Evolutionary conservation across 2,888 invertebrate species (phyloP), one percentile per base, ranked within the genome.

Genomic region (Piscicola geometra): DNA sequence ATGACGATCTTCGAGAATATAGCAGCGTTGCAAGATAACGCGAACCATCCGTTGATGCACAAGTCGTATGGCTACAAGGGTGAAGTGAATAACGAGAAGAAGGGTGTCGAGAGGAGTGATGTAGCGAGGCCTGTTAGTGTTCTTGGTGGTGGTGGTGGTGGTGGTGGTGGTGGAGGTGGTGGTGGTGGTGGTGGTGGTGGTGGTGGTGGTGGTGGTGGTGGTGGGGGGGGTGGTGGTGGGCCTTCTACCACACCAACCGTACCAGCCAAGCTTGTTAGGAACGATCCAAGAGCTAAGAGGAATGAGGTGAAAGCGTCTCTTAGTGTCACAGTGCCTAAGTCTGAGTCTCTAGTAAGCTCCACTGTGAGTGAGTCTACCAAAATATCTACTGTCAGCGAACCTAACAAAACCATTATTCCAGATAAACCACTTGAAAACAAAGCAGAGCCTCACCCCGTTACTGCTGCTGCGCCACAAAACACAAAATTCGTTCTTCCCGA

Each of bases 1-100:
- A 30, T 73, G 30, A 73, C 33, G 28, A 2, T 73, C 21, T 73
- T 73, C 35, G 73, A 73, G 64, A 47, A 73, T 36, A 73, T 73
- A 64, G 47, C 73, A 0, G 33, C 50, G 21, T 28, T 73, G n/a
- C 73, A 73, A 35, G 73, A 73, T 25, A 36, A 30, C 30, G 64
- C 21, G 15, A 73, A 60, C 28, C 5, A 28, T 3, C 35, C 56
- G 52, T 25, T 30, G 52, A 28, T 32, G 9, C 25, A 15, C 52
- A 30, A 36, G 41, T 33, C 41, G n/a, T 33, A 33, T 9, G 12
- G 64, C n/a, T 41, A 18, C 25, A 56, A 56, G 60, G n/a, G 5
- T 25, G 60, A 56, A 56, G 25, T 25, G 3, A 5, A 25, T 5
- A n/a, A 18, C 3, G 60, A 56, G 3, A 56, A 56, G 25, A 56